These are phyloP conservation scores for Irena cyanogastra DNA, from an alignment of 2,113 vertebrate genomes.

Conservation along the genomic window DNA sequence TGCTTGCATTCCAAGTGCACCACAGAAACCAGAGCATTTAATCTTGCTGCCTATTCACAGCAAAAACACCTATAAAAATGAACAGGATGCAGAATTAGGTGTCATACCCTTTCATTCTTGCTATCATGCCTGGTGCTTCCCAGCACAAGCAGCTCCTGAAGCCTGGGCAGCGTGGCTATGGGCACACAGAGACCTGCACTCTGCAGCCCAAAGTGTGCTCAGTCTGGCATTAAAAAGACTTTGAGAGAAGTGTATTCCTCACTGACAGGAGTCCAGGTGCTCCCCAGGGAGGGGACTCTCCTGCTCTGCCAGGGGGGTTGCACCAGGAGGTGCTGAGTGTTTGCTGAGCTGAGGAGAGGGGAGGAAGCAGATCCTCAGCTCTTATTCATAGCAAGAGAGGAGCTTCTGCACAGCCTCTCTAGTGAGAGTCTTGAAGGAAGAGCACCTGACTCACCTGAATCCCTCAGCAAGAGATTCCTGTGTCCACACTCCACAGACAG, in stretches of 20 bases:
- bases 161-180: not conserved
- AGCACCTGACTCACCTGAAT: not conserved
- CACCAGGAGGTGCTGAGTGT: not conserved
- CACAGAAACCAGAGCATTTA: not conserved
- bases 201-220: not conserved
- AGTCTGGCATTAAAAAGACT: not conserved
- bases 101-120: not conserved
- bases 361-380: not conserved
- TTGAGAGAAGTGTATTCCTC: not conserved
- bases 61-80: not conserved
- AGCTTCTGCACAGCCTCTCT: not conserved
- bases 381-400: not conserved
- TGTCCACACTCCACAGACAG: not conserved
- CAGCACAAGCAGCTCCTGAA: not conserved
- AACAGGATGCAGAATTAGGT: not conserved
- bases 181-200: not conserved
- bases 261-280: not conserved
- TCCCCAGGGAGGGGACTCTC: not conserved
- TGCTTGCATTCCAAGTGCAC: not conserved
- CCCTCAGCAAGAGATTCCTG: not conserved
- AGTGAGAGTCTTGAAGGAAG: not conserved
- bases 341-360: not conserved
- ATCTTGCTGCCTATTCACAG: not conserved
- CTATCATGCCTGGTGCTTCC: fast-evolving
- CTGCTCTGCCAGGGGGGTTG: not conserved